Evolutionary conservation across 2,888 invertebrate genomes (phyloP).

Genomic region (Ormyrus rosae): DNA sequence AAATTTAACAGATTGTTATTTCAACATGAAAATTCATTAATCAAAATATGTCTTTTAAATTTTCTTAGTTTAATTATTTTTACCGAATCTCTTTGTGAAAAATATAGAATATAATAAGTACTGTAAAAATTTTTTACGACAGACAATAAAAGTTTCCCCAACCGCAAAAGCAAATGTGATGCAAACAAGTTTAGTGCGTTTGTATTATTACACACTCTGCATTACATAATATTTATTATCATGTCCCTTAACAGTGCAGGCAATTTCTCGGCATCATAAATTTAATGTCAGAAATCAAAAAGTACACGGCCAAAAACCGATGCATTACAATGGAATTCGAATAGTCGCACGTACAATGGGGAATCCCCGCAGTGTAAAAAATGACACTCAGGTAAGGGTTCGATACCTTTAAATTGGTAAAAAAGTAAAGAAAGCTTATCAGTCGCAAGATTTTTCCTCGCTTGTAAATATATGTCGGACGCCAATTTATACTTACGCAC

Average conservation of each 20-base stretch:
- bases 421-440: no score
- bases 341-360: slow-evolving; percentile 21
- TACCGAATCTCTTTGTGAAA: no score
- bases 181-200: slow-evolving; percentile 11
- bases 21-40: no score
- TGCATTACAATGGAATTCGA: neutral
- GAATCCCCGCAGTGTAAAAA: slow-evolving; percentile 45
- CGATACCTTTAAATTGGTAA: no score
- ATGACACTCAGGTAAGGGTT: neutral
- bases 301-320: neutral
- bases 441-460: no score
- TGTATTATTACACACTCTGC: neutral
- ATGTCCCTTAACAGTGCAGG: slow-evolving; percentile 10
- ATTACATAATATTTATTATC: slow-evolving; percentile 33
- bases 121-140: neutral
- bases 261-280: slow-evolving; percentile 4
- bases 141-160: neutral
- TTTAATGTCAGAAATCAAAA: slow-evolving; percentile 15
- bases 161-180: neutral
- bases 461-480: no score
- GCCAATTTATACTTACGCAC: no score
- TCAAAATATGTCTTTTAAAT: no score
- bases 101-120: no score
- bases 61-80: no score
- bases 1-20: no score